Evolutionary conservation across 1,140 invertebrate genomes (phyloP), one percentile per base, ranked within the genome.

Genomic region (Drosophila repletoides): DNA sequence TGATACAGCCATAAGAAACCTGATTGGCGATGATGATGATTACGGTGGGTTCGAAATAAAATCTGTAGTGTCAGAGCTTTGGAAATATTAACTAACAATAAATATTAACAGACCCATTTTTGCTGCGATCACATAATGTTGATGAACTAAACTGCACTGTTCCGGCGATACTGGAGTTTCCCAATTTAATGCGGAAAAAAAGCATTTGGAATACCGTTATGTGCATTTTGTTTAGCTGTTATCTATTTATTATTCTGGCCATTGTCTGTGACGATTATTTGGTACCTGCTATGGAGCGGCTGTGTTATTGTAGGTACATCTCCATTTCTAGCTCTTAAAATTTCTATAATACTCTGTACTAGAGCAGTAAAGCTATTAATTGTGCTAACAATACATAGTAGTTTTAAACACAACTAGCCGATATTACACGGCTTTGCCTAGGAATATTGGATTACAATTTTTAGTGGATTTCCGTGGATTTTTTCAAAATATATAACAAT

Each of bases 181-280:
- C 95, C 7, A 88, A 92, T 21, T 94, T 95, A 84, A 92, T 95
- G 28, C 93, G 96, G 73, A 94, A 14, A 93, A 94, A 76, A 89
- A 91, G 38, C 92, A 95, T 84, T 91, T 95, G 59, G 91, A 93
- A 91, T 91, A 93, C 89, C 94, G 94, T 45, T 94, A 92, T 88
- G 92, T 96, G 12, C 86, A 93, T 10, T 72, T 96, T 21, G 94
- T 96, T 90, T 5, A 94, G 95, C 1, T 91, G 95, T 53, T 97
- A 97, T 91, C 93, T 96, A 61, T 96, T 95, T 87, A 92, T 95
- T 45, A 91, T 95, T n/a, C 91, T 97, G 80, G 95, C 95, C 2
- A 92, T 95, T 72, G 94, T 97, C 29, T 97, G 96, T 88, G 95
- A 97, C 90, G 95, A 96, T 77, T 97, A 96, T 91, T 96, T 97